Evolutionary conservation across 2,113 vertebrate genomes (phyloP), one percentile per base, ranked within the genome.

Genomic region (Tapirus terrestris): DNA sequence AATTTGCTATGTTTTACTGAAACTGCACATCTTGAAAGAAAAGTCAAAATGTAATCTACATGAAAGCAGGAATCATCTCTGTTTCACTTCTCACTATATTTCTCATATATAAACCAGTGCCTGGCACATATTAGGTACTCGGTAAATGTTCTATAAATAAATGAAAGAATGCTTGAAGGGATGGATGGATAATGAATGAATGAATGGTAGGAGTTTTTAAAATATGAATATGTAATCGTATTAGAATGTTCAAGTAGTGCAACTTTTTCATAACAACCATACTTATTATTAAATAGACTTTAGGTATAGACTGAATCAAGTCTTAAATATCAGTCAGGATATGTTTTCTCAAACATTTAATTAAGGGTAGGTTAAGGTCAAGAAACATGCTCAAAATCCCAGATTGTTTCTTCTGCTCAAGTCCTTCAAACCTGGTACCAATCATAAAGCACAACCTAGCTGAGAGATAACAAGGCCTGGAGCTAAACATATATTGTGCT

Each of bases 301-400:
- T 21, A 73, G 39, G n/a, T 68, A 76, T 2, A 86, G 27, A 45
- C 17, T 56, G 21, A 93, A 68, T n/a, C n/a, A 81, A 80, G 33
- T 67, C 53, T 72, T 93, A 72, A 79, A 61, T 76, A 70, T 36
- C 68, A 96, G 36, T 43, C 27, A 73, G 51, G 56, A 81, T 60
- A 68, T 20, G 39, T 53, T 85, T 86, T 75, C 58, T 75, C 95
- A 96, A 94, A 76, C 67, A 94, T 58, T 96, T 92, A 89, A 20
- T 90, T 81, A 91, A 39, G 4, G 39, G 23, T 20, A 84, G 63
- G 27, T 79, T 95, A 89, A 80, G 31, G 33, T 61, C 14, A 92
- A 84, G 11, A 92, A 51, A 79, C n/a, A 60, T 39, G 65, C n/a
- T 81, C 43, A 60, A 3, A 68, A 84, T 76, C 39, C 18, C 31